Evolutionary conservation across 2,113 vertebrate species (phyloP).

Genomic region (Oceanodroma tethys): DNA sequence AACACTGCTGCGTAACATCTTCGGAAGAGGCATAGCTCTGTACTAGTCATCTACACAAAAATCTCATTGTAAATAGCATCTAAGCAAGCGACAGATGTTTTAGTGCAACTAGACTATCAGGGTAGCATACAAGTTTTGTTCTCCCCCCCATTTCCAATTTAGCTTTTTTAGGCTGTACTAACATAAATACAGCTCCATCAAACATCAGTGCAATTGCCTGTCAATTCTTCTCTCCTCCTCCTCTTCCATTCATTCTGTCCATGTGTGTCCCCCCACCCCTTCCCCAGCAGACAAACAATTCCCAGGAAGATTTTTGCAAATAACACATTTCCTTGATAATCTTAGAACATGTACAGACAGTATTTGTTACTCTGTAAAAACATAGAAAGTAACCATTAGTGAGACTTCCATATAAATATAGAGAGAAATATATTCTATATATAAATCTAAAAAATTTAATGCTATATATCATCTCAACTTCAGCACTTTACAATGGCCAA

Average conservation of each 20-base stretch:
- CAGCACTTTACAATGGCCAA: no score
- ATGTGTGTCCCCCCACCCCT: background rate
- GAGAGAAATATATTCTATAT: background rate
- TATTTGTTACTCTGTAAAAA: background rate
- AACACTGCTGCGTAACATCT: background rate
- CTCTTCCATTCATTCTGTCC: background rate
- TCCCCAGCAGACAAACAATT: background rate
- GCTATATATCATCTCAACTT: background rate
- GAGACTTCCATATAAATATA: background rate
- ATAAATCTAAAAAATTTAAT: background rate
- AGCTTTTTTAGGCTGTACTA: background rate
- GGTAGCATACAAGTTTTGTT: background rate
- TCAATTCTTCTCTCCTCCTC: background rate
- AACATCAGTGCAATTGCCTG: background rate
- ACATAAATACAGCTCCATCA: background rate
- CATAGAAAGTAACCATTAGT: background rate
- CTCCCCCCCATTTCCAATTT: background rate
- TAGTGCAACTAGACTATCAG: background rate
- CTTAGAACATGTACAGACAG: background rate
- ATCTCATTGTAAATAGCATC: background rate
- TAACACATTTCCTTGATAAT: background rate
- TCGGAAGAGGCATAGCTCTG: background rate
- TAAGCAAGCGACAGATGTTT: background rate
- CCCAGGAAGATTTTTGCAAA: background rate
- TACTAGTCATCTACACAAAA: background rate